Percentiles rank a stretch among this genome's conserved stretches.
Conservation (phyloP, 2,797 vertebrate species). For the Liparis tanakae region DNA sequence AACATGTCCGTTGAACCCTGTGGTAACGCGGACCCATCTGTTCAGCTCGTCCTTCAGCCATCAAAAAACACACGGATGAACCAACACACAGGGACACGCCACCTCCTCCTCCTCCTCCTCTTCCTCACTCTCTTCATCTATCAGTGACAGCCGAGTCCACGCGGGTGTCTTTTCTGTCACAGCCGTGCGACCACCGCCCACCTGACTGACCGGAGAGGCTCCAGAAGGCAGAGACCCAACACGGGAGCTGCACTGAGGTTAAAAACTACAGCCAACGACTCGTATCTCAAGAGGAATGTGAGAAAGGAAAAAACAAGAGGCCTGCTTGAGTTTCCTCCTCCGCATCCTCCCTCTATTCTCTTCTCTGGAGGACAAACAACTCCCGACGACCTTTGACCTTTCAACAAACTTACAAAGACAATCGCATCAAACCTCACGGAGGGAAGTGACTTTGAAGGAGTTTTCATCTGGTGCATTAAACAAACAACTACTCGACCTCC, state of each 20-base stretch:
- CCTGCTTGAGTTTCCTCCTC: constrained; percentile 51
- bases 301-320: constrained; percentile 60
- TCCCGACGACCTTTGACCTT: constrained; percentile 53
- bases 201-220: constrained; percentile 45
- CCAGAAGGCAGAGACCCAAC: constrained; percentile 18
- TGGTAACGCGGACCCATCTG: constrained; percentile 76
- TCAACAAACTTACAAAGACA: constrained; percentile 59
- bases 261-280: background rate
- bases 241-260: background rate
- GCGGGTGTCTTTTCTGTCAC: constrained; percentile 37
- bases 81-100: constrained; percentile 4
- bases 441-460: constrained; percentile 28
- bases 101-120: constrained; percentile 15
- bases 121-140: constrained; percentile 22
- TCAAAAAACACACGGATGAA: constrained; percentile 32
- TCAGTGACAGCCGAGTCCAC: constrained; percentile 68
- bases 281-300: constrained; percentile 15
- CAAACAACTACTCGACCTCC: constrained; percentile 1
- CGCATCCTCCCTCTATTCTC: constrained; percentile 59
- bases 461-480: constrained; percentile 16
- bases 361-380: constrained; percentile 48
- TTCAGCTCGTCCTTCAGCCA: constrained; percentile 38
- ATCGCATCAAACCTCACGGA: constrained; percentile 41
- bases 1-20: constrained; percentile 47
- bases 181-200: constrained; percentile 51